Evolutionary conservation across 2,888 invertebrate genomes (phyloP), one percentile per base, ranked within the genome.

Genomic region (Melangyna quadrimaculata): DNA sequence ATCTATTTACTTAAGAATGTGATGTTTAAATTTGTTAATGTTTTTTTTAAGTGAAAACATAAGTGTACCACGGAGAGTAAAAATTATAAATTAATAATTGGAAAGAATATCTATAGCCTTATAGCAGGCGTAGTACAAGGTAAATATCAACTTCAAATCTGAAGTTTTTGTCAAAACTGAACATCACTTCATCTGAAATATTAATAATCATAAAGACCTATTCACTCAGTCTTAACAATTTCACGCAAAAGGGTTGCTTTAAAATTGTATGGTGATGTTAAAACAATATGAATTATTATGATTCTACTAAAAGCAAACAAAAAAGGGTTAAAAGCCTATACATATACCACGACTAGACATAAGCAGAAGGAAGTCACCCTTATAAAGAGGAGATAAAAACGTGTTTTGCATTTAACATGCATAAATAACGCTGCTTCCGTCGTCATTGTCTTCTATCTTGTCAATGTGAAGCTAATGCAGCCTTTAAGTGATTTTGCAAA

Each of bases 341-440:
- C n/a, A n/a, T n/a, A n/a, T n/a, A 61, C 14, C 55, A 53, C 59
- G 84, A 59, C 75, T 75, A 84, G 84, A 79, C 80, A 32, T 2
- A 22, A 43, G 51, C 57, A 74, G 63, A 67, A 74, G 59, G 73
- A n/a, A 48, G 53, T 55, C 73, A 71, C 29, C 51, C 82, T 35
- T 19, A 29, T 10, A n/a, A n/a, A 3, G 14, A 22, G 8, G 43
- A 48, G 55, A 61, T 55, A 63, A 63, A 79, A 80, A 84, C 84
- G 75, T 80, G 79, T 72, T 84, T 80, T 72, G 80, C 80, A 80
- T 84, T 67, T 72, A 61, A 71, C 67, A 79, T 67, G 67, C n/a
- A 74, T 84, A 84, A 84, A 84, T 61, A 84, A 71, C 71, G 35
- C 12, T 37, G 51, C 57, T 24, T 10, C 8, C 17, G 10, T 59